These are phyloP conservation scores for Chalcis sispes DNA, from an alignment of 2,888 invertebrate species.

Conservation along the genomic window DNA sequence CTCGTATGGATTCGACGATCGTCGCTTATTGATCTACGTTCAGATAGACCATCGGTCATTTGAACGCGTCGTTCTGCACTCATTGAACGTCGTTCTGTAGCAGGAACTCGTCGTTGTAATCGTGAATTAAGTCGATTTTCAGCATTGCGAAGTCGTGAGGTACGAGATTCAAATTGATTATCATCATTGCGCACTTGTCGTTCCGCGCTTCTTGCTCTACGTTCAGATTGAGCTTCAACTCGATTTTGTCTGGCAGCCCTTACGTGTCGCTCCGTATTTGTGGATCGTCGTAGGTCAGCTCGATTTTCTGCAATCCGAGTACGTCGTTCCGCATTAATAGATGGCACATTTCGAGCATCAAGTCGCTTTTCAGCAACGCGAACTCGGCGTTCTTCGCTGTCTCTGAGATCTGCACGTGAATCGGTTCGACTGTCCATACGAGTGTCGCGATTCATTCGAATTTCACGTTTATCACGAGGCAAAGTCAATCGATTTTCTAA, in stretches of 20 bases:
- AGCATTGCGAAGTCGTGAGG: neutral
- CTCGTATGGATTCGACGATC: neutral
- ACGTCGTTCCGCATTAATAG: constrained; percentile 1
- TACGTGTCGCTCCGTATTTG: neutral
- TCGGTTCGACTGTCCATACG: too few relatives aligned
- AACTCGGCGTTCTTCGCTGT: neutral
- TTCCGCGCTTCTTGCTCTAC: neutral
- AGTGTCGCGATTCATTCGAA: neutral
- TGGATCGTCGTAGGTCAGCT: neutral
- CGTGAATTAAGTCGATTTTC: constrained; percentile 6
- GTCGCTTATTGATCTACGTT: neutral
- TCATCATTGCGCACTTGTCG: neutral
- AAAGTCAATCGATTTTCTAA: neutral
- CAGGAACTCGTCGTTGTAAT: too few relatives aligned
- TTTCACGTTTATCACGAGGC: constrained; percentile 4
- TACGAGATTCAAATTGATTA: constrained; percentile 1
- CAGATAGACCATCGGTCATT: constrained; percentile 7
- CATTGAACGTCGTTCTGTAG: neutral
- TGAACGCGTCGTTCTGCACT: neutral
- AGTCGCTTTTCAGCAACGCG: constrained; percentile 14
- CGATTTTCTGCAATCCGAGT: constrained; percentile 7
- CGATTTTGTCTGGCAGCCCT: neutral
- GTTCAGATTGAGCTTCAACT: neutral
- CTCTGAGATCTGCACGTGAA: too few relatives aligned
- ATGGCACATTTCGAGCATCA: neutral